These are phyloP conservation scores for Amblyornis subalaris DNA, from an alignment of 2,113 vertebrate genomes.

Conservation along the genomic window DNA sequence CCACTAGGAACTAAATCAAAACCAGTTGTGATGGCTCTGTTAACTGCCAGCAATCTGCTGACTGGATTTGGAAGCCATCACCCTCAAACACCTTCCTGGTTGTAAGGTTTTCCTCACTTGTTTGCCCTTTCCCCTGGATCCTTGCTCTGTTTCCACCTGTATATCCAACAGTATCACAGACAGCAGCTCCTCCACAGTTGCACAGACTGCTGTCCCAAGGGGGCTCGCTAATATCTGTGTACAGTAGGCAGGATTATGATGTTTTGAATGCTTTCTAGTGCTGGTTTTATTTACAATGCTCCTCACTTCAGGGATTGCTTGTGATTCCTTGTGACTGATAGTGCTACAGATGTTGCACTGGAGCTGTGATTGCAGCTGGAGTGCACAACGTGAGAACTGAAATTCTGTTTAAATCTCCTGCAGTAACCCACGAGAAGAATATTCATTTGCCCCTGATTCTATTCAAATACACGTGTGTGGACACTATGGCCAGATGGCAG, in stretches of 20 bases:
- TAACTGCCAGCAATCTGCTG: neutral
- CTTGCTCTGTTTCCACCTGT: neutral
- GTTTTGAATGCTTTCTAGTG: neutral
- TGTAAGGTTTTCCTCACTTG: neutral
- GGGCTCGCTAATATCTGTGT: neutral
- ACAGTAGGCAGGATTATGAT: neutral
- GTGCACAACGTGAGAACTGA: neutral
- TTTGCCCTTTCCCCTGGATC: neutral
- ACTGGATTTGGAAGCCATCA: neutral
- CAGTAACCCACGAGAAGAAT: neutral
- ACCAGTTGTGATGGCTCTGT: neutral
- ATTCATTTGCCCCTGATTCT: neutral
- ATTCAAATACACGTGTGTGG: neutral
- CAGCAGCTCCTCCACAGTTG: neutral
- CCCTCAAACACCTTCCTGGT: neutral
- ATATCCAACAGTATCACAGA: neutral
- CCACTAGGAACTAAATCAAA: neutral
- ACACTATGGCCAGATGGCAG: neutral
- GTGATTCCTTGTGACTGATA: neutral
- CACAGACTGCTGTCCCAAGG: neutral
- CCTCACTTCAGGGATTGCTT: neutral
- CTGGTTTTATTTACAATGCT: neutral
- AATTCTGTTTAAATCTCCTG: neutral
- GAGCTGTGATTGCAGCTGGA: neutral
- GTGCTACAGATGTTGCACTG: neutral